A percentile compares a stretch with the other conserved stretches of the same genome.
These are phyloP conservation scores for Sylvia atricapilla DNA, from an alignment of 2,113 vertebrate species.

Conservation along the genomic window DNA sequence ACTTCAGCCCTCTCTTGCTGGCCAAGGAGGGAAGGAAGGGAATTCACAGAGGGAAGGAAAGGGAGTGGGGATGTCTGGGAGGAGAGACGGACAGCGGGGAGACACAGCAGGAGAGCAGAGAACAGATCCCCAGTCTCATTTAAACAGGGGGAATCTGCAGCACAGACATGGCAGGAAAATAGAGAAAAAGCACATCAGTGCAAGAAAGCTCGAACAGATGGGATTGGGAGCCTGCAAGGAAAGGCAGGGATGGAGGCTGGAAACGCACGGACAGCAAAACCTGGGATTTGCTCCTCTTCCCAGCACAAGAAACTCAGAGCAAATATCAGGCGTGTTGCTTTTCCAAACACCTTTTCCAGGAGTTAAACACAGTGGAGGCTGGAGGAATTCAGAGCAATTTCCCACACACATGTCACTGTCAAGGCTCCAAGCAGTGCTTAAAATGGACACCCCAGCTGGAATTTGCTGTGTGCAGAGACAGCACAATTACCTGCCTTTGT, in stretches of 20 bases:
- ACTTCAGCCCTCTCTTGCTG: not conserved
- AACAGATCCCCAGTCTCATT: not conserved
- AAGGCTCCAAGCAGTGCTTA: not conserved
- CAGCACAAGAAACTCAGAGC: not conserved
- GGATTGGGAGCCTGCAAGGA: not conserved
- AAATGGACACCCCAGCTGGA: conserved; percentile 6
- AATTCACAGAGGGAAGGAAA: not conserved
- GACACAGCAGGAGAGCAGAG: not conserved
- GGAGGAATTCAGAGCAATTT: not conserved
- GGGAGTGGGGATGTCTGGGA: not conserved
- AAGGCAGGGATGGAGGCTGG: not conserved
- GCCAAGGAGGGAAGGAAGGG: not conserved
- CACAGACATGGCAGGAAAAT: not conserved
- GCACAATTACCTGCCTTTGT: not conserved
- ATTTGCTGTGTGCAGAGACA: not conserved
- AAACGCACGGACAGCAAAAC: not conserved
- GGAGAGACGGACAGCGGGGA: not conserved
- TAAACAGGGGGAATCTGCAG: not conserved
- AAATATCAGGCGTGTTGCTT: not conserved
- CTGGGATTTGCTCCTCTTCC: not conserved
- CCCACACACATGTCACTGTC: not conserved
- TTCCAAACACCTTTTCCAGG: not conserved
- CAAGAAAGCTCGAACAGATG: conserved; percentile 2
- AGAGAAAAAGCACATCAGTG: conserved; percentile 31
- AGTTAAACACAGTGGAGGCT: not conserved